A percentile compares a stretch with the other conserved stretches of the same genome.
phyloP scores from a whole-genome alignment of 1,140 invertebrate species.

The Drosophila pruinosa region DNA sequence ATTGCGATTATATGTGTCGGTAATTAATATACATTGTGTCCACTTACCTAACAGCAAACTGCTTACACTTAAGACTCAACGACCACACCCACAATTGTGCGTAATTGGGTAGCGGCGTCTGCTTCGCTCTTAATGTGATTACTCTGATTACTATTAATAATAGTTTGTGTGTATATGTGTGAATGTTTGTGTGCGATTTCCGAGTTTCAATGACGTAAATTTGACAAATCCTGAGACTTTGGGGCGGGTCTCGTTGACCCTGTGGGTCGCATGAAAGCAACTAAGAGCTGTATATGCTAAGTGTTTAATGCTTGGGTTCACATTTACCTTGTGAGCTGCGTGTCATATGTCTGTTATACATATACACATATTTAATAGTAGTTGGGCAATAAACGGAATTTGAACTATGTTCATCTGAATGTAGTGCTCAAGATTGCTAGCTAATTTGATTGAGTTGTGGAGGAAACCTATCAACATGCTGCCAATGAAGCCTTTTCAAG shows the following conservation, averaged over 20 bases:
- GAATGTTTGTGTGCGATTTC: constrained; percentile 17
- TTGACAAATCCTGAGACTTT: constrained; percentile 25
- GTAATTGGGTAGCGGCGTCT: constrained; percentile 22
- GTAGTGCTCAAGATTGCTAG: not conserved
- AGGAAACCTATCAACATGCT: not conserved
- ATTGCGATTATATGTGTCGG: constrained; percentile 2
- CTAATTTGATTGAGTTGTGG: not conserved
- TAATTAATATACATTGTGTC: constrained; percentile 53
- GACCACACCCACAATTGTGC: constrained; percentile 18
- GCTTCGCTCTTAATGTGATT: constrained; percentile 36
- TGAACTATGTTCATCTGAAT: not conserved
- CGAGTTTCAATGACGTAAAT: constrained; percentile 39
- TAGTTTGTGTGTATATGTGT: constrained; percentile 1
- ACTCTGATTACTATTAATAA: constrained; percentile 46
- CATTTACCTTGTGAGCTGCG: not conserved
- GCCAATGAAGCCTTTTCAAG: constrained; percentile 6
- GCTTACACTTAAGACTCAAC: not conserved
- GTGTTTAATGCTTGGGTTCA: constrained; percentile 7
- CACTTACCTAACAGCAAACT: constrained; percentile 41
- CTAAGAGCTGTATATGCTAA: constrained; percentile 11
- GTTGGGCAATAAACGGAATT: not conserved
- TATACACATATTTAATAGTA: constrained; percentile 13
- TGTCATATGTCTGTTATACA: not conserved
- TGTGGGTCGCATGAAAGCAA: not conserved
- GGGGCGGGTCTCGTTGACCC: constrained; percentile 4